Base-by-base conservation (phyloP, 35 echinoderm and acorn worm species). In the Eucidaris tribuloides region DNA sequence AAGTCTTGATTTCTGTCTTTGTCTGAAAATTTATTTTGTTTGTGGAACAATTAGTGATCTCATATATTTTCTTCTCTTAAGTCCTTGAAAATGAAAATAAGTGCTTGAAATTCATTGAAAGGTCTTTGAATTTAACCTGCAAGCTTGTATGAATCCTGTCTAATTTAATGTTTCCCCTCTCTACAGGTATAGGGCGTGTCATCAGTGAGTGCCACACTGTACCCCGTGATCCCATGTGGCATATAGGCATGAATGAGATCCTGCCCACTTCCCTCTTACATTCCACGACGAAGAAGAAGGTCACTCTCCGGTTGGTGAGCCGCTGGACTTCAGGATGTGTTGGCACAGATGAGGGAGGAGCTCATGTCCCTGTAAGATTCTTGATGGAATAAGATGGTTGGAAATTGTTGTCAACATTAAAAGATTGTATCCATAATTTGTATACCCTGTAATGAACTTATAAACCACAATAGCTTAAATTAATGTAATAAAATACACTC, bases 211-310 rank as follows among this genome's bases (percentile, higher is more conserved):
- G 96, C 84, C 86, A 80, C 3, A 49, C 79, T 38, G 54, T 77
- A 38, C 96, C 96, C 34, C 65, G 83, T 58, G 87, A 93, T 5
- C 96, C 96, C 57, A 83, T 90, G 37, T 99, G 96, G 96, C 96
- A 99, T 90, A 56, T 87, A 56, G 96, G 96, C 28, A 93, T 93
- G 90, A 87, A 99, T 57, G 79, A 90, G 9, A 79, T 99, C 39
- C 87, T 99, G 18, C 86, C 91, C 23, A 99, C 86, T 87, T 40
- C 82, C 86, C 19, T 91, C 96, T 15, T 99, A 99, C 56, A 93
- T 90, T 57, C 96, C 96, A 13, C 46, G 80, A 25, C 31, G 1
- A 87, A 91, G 4, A 93, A 93, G 45, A 93, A 86, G 45, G 84
- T 99, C 25, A 99, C 96, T 66, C 82, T 99, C 57, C 31, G 13